Evolutionary conservation across 1,140 invertebrate genomes (phyloP).

Genomic region (Psix sp.): DNA sequence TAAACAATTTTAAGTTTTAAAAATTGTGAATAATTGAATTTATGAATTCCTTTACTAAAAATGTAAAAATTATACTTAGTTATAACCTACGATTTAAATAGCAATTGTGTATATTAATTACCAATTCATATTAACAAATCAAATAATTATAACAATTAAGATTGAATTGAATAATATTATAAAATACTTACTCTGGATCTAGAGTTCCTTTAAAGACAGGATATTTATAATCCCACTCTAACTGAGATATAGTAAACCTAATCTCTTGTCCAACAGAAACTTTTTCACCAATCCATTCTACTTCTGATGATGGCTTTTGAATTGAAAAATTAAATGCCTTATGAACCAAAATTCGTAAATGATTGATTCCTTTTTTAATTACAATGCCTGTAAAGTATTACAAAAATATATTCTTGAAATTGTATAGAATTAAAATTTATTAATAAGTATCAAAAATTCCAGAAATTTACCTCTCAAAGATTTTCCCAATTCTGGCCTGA

Average conservation of each 20-base stretch:
- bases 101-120: too few species aligned
- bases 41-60: too few species aligned
- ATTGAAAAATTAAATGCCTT: conserved; percentile 82
- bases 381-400: conserved; percentile 75
- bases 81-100: too few species aligned
- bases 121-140: too few species aligned
- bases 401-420: conserved; percentile 7
- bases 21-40: too few species aligned
- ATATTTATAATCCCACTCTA: conserved; percentile 78
- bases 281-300: conserved; percentile 79
- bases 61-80: too few species aligned
- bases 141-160: background rate
- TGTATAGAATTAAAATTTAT: too few species aligned
- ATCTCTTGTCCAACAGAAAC: conserved; percentile 79
- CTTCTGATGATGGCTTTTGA: conserved; percentile 76
- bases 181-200: conserved; percentile 12
- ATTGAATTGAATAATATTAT: background rate
- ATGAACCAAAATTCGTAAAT: conserved; percentile 81
- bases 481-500: conserved; percentile 76
- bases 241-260: conserved; percentile 77
- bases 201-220: conserved; percentile 62
- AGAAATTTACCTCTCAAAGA: conserved; percentile 68
- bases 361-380: conserved; percentile 80
- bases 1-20: too few species aligned
- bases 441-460: conserved; percentile 4